Evolutionary conservation across 2,888 invertebrate genomes (phyloP).

Genomic region (Drosophila phalerata): DNA sequence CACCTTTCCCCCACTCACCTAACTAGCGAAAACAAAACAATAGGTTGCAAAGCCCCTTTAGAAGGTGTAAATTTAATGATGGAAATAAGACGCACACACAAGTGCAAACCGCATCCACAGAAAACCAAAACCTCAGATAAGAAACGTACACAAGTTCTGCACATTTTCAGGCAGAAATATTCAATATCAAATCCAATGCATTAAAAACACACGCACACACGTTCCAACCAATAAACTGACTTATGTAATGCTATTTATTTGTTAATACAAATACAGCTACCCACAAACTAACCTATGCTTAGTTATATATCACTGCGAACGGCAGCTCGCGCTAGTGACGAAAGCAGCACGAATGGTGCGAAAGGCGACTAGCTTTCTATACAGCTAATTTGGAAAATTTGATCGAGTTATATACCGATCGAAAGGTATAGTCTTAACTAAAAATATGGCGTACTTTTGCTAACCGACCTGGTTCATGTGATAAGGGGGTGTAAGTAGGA

Average conservation of each 20-base stretch:
- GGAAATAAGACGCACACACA: conserved; percentile 1
- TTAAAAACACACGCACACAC: conserved; percentile 60
- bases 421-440: too few relatives aligned
- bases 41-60: background rate
- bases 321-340: too few relatives aligned
- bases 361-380: too few relatives aligned
- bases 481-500: too few relatives aligned
- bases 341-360: too few relatives aligned
- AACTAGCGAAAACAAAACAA: background rate
- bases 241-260: conserved; percentile 31
- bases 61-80: conserved; percentile 34
- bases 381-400: too few relatives aligned
- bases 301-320: too few relatives aligned
- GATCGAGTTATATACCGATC: too few relatives aligned
- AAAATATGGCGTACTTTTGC: too few relatives aligned
- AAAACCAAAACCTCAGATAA: conserved; percentile 26
- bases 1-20: background rate
- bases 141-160: conserved; percentile 42
- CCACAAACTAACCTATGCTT: background rate
- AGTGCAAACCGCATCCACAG: background rate
- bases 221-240: conserved; percentile 17
- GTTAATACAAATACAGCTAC: background rate
- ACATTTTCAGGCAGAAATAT: conserved; percentile 36
- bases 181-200: conserved; percentile 53
- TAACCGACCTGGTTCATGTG: too few relatives aligned